phyloP scores from a whole-genome alignment of 2,888 invertebrate species.

The Agriopis aurantiaria region DNA sequence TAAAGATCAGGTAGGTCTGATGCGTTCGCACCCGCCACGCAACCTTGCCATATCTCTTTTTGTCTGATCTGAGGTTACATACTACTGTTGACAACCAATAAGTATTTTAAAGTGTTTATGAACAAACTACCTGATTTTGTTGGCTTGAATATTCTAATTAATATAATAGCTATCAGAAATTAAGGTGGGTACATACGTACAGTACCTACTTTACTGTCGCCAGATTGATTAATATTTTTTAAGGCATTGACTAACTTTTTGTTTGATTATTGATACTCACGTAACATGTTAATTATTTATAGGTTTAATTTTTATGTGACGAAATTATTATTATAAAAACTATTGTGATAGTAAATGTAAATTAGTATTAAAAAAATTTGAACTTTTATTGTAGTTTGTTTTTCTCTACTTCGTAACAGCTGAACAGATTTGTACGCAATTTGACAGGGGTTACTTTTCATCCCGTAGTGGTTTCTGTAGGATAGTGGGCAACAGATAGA shows the following conservation, averaged over 20 bases:
- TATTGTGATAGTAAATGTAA: slow-evolving; percentile 81
- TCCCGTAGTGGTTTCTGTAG: too few relatives aligned
- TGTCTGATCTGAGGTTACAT: too few relatives aligned
- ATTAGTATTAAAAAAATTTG: slow-evolving; percentile 54
- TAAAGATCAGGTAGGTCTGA: too few relatives aligned
- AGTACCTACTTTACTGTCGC: background rate
- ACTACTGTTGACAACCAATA: too few relatives aligned
- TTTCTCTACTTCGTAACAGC: background rate
- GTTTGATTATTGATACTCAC: slow-evolving; percentile 49
- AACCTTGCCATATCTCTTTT: too few relatives aligned
- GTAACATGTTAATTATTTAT: slow-evolving; percentile 77
- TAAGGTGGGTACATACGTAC: background rate
- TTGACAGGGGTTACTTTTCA: too few relatives aligned
- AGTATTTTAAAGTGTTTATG: background rate
- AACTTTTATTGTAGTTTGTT: slow-evolving; percentile 19
- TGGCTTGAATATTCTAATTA: background rate
- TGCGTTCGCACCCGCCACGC: too few relatives aligned
- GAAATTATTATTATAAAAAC: slow-evolving; percentile 50
- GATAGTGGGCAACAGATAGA: too few relatives aligned
- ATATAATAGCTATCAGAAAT: background rate
- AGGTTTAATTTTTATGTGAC: slow-evolving; percentile 66
- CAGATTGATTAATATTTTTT: background rate
- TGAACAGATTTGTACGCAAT: too few relatives aligned
- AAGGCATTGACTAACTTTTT: slow-evolving; percentile 50
- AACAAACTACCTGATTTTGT: slow-evolving; percentile 1